Evolutionary conservation across 2,797 vertebrate species (phyloP).

Genomic region (Heteromormyrus szaboi): DNA sequence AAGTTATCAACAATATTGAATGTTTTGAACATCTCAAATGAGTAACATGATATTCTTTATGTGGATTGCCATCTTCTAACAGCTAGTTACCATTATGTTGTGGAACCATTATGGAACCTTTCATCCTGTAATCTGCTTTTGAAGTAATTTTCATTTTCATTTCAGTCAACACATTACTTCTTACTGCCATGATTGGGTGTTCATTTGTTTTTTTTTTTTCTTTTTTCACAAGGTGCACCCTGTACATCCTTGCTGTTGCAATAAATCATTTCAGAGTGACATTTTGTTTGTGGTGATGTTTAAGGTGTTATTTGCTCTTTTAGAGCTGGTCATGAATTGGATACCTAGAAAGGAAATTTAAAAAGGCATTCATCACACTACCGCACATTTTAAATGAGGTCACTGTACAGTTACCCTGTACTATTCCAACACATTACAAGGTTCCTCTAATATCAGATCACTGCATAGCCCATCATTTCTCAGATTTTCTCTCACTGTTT

Average conservation of each 20-base stretch:
- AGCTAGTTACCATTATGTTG: background rate
- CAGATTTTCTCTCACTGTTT: background rate
- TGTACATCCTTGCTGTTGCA: background rate
- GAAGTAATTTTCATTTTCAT: background rate
- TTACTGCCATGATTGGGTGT: background rate
- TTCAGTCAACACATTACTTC: background rate
- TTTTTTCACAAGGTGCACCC: background rate
- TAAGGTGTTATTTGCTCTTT: background rate
- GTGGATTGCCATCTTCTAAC: background rate
- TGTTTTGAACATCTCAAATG: background rate
- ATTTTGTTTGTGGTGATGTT: background rate
- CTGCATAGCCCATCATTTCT: background rate
- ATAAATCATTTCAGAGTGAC: background rate
- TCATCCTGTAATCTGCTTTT: background rate
- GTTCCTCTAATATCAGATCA: background rate
- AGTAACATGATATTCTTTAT: background rate
- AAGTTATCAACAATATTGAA: background rate
- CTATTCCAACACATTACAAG: background rate
- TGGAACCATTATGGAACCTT: background rate
- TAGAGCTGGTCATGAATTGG: background rate
- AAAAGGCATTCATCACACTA: background rate
- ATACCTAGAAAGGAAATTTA: background rate
- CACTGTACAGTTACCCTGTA: background rate
- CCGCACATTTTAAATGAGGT: background rate
- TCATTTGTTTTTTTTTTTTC: background rate